phyloP scores from a whole-genome alignment of 2,888 invertebrate genomes.

The Diogma glabrata region DNA sequence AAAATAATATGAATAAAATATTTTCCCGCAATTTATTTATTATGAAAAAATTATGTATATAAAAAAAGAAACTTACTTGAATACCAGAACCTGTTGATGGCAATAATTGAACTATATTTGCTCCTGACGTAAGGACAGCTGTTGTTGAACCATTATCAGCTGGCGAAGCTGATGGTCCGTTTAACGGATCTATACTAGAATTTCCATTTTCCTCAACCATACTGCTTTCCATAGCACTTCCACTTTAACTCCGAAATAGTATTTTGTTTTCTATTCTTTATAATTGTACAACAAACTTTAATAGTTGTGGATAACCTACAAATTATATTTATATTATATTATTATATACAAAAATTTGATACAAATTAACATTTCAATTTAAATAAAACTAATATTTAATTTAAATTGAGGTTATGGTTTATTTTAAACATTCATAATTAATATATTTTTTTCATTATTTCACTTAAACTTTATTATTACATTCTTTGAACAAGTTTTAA shows the following conservation, averaged over 20 bases:
- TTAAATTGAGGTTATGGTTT: too few relatives aligned
- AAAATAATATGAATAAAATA: background rate
- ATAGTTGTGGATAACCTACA: too few relatives aligned
- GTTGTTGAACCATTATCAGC: slow-evolving; percentile 44
- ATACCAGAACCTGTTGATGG: slow-evolving; percentile 45
- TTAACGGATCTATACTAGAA: slow-evolving; percentile 43
- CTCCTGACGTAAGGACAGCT: slow-evolving; percentile 36
- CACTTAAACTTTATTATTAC: background rate
- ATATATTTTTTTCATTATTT: background rate
- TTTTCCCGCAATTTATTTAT: slow-evolving; percentile 5
- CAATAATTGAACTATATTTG: slow-evolving; percentile 81
- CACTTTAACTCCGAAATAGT: background rate
- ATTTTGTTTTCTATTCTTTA: background rate
- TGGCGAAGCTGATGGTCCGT: slow-evolving; percentile 35
- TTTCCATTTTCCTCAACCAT: slow-evolving; percentile 86
- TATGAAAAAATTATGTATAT: slow-evolving; percentile 5
- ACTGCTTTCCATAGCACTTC: slow-evolving; percentile 79
- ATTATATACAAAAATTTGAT: too few relatives aligned
- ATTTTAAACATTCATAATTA: too few relatives aligned
- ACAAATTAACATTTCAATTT: too few relatives aligned
- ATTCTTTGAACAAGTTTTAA: too few relatives aligned
- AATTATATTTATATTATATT: too few relatives aligned
- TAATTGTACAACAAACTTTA: too few relatives aligned
- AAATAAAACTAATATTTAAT: too few relatives aligned
- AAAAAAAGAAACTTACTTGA: slow-evolving; percentile 42